A percentile compares a stretch with the other conserved stretches of the same genome.
These are phyloP conservation scores for Sinella curviseta DNA, from an alignment of 1,140 invertebrate genomes.

Conservation along the genomic window DNA sequence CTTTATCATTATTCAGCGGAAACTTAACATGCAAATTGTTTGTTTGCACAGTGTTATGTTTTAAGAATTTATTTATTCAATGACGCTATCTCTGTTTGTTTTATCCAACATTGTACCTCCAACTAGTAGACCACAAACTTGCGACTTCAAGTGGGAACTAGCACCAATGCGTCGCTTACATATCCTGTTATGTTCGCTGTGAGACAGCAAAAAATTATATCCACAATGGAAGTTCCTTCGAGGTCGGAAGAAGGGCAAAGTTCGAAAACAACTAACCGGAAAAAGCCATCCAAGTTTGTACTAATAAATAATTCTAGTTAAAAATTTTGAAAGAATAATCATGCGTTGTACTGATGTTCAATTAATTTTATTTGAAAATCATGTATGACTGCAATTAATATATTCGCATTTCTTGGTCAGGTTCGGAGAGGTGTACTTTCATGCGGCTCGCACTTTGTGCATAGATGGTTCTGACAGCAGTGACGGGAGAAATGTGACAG, in stretches of 20 bases:
- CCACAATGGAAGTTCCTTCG: slow-evolving; percentile 16
- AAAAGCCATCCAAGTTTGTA: no score
- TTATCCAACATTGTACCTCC: not conserved
- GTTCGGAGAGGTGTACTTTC: slow-evolving; percentile 14
- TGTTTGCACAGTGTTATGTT: no score
- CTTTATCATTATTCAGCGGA: no score
- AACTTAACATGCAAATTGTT: no score
- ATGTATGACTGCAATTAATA: no score
- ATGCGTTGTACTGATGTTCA: no score
- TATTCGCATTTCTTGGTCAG: no score
- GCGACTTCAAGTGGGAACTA: slow-evolving; percentile 17
- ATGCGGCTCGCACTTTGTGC: slow-evolving; percentile 38
- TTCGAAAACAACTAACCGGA: not conserved
- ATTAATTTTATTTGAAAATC: no score
- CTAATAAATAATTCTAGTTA: not conserved
- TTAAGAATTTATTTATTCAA: no score
- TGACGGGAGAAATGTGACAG: slow-evolving; percentile 38
- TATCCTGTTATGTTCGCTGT: slow-evolving; percentile 35
- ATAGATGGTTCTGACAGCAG: not conserved
- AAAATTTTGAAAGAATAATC: not conserved
- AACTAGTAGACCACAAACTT: slow-evolving; percentile 27
- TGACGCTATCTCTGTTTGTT: no score
- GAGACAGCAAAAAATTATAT: slow-evolving; percentile 11
- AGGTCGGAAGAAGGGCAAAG: not conserved
- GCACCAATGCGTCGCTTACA: not conserved